Evolutionary conservation across 1,140 invertebrate genomes (phyloP).

Genomic region (Drosophila lowei): DNA sequence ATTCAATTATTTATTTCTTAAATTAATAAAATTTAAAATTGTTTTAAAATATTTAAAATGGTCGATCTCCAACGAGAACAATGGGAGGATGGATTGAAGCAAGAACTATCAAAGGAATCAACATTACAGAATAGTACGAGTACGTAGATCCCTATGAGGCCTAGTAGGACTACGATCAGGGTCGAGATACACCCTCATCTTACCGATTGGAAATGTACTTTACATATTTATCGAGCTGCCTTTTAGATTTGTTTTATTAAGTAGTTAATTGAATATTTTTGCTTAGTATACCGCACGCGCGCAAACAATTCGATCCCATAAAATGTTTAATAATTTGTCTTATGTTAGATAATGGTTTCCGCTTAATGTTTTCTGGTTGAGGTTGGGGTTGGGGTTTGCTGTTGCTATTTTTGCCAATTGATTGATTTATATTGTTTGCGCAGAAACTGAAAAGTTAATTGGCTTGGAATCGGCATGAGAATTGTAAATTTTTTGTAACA

Average conservation of each 20-base stretch:
- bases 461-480: conserved; percentile 13
- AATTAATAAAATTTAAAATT: conserved; percentile 5
- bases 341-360: conserved; percentile 59
- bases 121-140: no score
- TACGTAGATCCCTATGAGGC: neutral
- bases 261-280: conserved; percentile 73
- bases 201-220: neutral
- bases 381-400: conserved; percentile 13
- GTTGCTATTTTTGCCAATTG: conserved; percentile 45
- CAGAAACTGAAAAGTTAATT: conserved; percentile 54
- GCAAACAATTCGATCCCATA: conserved; percentile 56
- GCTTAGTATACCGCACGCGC: conserved; percentile 61
- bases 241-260: conserved; percentile 53
- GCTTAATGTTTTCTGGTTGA: conserved; percentile 34
- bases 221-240: conserved; percentile 4
- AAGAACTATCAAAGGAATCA: no score
- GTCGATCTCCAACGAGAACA: no score
- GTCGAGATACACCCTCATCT: neutral
- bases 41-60: neutral
- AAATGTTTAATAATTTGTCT: conserved; percentile 66
- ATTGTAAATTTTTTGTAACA: conserved; percentile 17
- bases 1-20: conserved; percentile 40
- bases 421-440: conserved; percentile 33
- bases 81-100: no score
- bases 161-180: neutral